phyloP scores from a whole-genome alignment of 2,888 invertebrate genomes.

The Magallana nippona region DNA sequence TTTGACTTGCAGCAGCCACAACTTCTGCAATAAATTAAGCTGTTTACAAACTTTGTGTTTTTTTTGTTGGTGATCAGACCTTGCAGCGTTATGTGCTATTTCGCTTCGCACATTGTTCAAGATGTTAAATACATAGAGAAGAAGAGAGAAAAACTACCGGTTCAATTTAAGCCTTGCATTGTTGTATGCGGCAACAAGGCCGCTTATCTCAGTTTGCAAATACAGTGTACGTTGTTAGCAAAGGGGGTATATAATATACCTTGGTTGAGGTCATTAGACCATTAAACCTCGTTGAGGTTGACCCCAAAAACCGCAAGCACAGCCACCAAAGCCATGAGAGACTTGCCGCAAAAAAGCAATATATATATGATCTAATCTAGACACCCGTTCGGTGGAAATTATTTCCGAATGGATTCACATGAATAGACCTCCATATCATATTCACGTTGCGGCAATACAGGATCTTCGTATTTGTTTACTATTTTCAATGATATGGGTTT shows the following conservation, averaged over 20 bases:
- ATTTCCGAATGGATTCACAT: constrained; percentile 14
- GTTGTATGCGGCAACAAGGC: background rate
- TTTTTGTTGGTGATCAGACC: too few relatives aligned
- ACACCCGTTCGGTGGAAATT: constrained; percentile 3
- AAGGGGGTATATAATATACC: background rate
- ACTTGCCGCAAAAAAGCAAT: background rate
- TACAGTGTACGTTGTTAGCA: background rate
- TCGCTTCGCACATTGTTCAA: too few relatives aligned
- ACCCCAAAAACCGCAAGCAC: background rate
- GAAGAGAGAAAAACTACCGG: background rate
- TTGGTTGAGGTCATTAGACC: constrained; percentile 1
- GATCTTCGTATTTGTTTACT: too few relatives aligned
- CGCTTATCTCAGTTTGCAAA: constrained; percentile 26
- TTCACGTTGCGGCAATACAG: too few relatives aligned
- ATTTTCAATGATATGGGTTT: too few relatives aligned
- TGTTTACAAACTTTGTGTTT: too few relatives aligned
- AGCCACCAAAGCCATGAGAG: background rate
- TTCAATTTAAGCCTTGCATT: background rate
- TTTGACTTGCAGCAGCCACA: too few relatives aligned
- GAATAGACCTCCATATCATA: background rate
- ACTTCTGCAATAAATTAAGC: too few relatives aligned
- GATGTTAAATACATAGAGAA: background rate
- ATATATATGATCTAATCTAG: constrained; percentile 10
- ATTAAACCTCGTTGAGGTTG: constrained; percentile 10
- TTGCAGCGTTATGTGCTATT: too few relatives aligned